phyloP scores from a whole-genome alignment of 2,113 vertebrate species.

The Lanius ludovicianus region DNA sequence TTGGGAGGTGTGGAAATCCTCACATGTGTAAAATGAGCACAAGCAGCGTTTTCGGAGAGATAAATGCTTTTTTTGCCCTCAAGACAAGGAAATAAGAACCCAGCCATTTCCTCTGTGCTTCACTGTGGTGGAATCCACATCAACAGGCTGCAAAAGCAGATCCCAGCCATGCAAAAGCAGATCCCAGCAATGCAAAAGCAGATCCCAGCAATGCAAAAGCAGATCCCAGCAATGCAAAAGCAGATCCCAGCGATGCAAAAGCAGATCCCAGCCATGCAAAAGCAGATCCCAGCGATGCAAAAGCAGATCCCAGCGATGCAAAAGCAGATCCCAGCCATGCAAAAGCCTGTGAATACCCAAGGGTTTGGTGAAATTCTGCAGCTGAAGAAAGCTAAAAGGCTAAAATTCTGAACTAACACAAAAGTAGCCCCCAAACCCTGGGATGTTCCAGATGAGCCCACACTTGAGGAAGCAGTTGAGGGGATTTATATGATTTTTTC shows the following conservation, averaged over 20 bases:
- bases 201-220: neutral
- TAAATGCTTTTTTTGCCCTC: neutral
- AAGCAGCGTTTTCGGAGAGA: neutral
- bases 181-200: neutral
- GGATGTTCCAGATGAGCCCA: neutral
- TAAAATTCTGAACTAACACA: neutral
- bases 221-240: neutral
- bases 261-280: neutral
- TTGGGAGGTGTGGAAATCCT: neutral
- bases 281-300: neutral
- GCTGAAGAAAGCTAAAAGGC: neutral
- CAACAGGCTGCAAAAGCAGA: neutral
- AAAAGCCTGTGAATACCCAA: neutral
- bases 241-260: neutral
- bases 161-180: neutral
- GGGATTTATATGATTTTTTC: neutral
- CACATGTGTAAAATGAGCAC: neutral
- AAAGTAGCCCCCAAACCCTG: neutral
- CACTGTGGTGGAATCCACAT: rapidly evolving
- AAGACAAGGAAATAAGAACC: neutral
- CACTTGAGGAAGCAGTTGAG: neutral
- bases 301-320: neutral
- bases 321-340: neutral
- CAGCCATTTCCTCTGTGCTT: neutral
- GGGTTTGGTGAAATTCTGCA: neutral